These are phyloP conservation scores for Pollenia angustigena DNA, from an alignment of 2,888 invertebrate species.

Conservation along the genomic window DNA sequence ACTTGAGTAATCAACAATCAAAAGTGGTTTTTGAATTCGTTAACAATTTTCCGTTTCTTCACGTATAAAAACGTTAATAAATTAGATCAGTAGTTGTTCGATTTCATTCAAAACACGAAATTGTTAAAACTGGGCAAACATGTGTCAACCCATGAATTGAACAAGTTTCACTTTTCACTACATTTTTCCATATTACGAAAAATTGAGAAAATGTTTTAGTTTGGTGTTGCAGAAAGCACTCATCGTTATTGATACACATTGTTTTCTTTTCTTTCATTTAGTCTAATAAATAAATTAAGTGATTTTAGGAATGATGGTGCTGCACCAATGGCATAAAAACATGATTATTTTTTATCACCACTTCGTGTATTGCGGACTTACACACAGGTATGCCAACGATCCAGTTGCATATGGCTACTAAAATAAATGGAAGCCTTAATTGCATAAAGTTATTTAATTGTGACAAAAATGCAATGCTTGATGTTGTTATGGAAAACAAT, in stretches of 20 bases:
- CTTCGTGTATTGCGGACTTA: conserved; percentile 30
- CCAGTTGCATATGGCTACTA: conserved; percentile 21
- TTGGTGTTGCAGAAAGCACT: conserved; percentile 23
- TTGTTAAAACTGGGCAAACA: conserved; percentile 55
- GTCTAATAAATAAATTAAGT: conserved; percentile 52
- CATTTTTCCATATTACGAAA: conserved; percentile 53
- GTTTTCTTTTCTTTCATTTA: not conserved
- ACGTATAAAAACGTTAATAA: conserved; percentile 11
- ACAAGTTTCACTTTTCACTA: conserved; percentile 65
- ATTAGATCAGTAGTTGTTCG: conserved; percentile 59
- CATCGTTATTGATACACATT: conserved; percentile 18
- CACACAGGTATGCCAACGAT: conserved; percentile 35
- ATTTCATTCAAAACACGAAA: conserved; percentile 56
- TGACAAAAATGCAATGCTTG: conserved; percentile 15
- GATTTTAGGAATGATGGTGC: conserved; percentile 42
- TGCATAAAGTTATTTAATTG: conserved; percentile 34
- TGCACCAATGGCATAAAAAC: conserved; percentile 31
- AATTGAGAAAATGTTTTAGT: conserved; percentile 55
- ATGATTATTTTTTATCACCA: conserved; percentile 49
- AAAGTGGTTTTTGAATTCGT: conserved; percentile 13
- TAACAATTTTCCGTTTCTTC: conserved; percentile 34
- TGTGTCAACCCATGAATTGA: conserved; percentile 47
- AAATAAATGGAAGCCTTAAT: conserved; percentile 5
- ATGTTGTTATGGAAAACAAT: conserved; percentile 16
- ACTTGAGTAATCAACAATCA: not conserved